These are phyloP conservation scores for Toxotes chatareus DNA, from an alignment of 2,113 vertebrate species.

Conservation along the genomic window DNA sequence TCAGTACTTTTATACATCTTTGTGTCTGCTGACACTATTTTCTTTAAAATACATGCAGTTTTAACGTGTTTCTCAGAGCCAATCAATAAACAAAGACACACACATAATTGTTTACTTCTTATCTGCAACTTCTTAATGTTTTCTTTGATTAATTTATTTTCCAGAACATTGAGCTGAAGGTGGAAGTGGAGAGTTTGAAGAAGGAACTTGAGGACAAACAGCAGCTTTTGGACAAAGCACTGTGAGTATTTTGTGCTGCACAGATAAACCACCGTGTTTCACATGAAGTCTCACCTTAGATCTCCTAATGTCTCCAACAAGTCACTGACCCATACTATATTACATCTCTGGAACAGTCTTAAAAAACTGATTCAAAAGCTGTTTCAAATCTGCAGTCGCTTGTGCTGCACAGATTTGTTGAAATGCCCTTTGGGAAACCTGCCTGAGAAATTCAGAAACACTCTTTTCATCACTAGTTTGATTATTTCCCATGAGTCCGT, in stretches of 20 bases:
- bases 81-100: no score
- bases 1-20: no score
- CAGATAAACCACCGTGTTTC: neutral
- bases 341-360: neutral
- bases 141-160: constrained; percentile 40
- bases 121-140: neutral
- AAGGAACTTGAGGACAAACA: constrained; percentile 92
- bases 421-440: constrained; percentile 6
- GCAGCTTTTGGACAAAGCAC: constrained; percentile 86
- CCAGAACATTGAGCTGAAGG: constrained; percentile 96
- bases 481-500: constrained; percentile 47
- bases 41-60: no score
- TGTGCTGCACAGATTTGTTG: constrained; percentile 18
- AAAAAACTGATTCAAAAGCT: neutral
- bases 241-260: constrained; percentile 83
- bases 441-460: constrained; percentile 28
- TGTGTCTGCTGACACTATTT: no score
- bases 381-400: neutral
- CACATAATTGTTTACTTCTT: neutral
- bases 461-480: constrained; percentile 34
- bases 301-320: neutral
- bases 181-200: constrained; percentile 95
- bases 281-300: no score
- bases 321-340: neutral
- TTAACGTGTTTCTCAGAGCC: no score